Base-by-base conservation (phyloP, 2,888 invertebrate species). In the Pherbina coryleti region DNA sequence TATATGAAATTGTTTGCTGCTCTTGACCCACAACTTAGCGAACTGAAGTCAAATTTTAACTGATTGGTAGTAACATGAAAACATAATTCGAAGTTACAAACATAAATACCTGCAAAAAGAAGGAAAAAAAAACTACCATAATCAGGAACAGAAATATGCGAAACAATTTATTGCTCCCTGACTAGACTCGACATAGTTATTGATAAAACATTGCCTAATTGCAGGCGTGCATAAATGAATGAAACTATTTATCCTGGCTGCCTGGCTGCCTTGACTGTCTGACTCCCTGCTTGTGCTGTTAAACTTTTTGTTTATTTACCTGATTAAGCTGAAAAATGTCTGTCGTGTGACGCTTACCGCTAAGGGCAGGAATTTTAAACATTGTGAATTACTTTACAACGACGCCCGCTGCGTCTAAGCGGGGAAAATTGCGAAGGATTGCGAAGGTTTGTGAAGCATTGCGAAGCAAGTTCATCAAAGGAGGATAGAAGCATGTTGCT, bases 181-280 rank as follows among this genome's bases (percentile, higher is more conserved):
- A 66, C 75, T 75, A 77, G 82, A 81, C 82, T 81, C 82, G 81
- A 81, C 86, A 86, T 86, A 87, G 84, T 85, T 87, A 87, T 87
- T 87, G 87, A 87, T 86, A 87, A 87, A 87, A 87, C 87, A 86
- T 86, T 79, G 67, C 76, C 79, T 84, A 83, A 86, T 83, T 84
- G 81, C 80, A 84, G 55, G 53, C 51, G 51, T 55, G n/a, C 31
- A 37, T 49, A 75, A 67, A 17, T 57, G n/a, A 55, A 74, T 74
- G 70, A 49, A 77, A 55, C 25, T 77, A 73, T 77, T 77, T 77
- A 73, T 57, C 55, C 57, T 62, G 51, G n/a, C 53, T n/a, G 62
- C 28, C n/a, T 31, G 72, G n/a, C 51, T 28, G 60, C 25, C 49
- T 25, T 51, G n/a, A n/a, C 31, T 31, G 31, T 4, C 31, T 31